Evolutionary conservation across 2,888 invertebrate genomes (phyloP).

Genomic region (Auanema freiburgensis): DNA sequence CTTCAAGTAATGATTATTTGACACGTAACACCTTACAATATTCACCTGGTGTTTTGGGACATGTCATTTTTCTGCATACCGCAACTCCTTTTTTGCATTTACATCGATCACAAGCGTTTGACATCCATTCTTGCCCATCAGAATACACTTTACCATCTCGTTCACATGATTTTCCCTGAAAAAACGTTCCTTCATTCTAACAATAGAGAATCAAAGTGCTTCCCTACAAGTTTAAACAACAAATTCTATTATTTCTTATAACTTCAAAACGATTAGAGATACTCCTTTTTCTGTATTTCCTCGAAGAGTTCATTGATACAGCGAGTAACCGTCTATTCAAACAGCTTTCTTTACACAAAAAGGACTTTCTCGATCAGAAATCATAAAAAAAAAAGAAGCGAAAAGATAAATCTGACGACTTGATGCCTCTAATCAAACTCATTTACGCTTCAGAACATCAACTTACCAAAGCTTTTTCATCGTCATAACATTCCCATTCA

Average conservation of each 20-base stretch:
- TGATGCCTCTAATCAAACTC: conserved; percentile 2
- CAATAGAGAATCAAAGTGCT: no score
- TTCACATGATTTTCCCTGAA: conserved; percentile 32
- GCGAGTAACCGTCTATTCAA: no score
- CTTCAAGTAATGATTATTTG: conserved; percentile 28
- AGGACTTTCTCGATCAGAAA: background rate
- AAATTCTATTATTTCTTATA: no score
- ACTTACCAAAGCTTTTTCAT: conserved; percentile 21
- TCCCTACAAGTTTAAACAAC: no score
- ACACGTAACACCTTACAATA: conserved; percentile 4
- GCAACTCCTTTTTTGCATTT: conserved; percentile 54
- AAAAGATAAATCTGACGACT: background rate
- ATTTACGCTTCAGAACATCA: conserved; percentile 1
- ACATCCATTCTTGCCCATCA: conserved; percentile 46
- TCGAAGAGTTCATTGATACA: no score
- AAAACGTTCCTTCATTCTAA: no score
- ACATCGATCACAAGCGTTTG: conserved; percentile 39
- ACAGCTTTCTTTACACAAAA: background rate
- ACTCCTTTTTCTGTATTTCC: no score
- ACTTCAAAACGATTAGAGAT: no score
- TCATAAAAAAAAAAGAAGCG: background rate
- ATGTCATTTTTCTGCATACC: conserved; percentile 49
- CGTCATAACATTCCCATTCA: conserved; percentile 41
- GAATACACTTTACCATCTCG: conserved; percentile 26
- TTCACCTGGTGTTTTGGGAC: conserved; percentile 47